phyloP scores from a whole-genome alignment of 1,140 invertebrate species.

The Arctopsyche grandis region DNA sequence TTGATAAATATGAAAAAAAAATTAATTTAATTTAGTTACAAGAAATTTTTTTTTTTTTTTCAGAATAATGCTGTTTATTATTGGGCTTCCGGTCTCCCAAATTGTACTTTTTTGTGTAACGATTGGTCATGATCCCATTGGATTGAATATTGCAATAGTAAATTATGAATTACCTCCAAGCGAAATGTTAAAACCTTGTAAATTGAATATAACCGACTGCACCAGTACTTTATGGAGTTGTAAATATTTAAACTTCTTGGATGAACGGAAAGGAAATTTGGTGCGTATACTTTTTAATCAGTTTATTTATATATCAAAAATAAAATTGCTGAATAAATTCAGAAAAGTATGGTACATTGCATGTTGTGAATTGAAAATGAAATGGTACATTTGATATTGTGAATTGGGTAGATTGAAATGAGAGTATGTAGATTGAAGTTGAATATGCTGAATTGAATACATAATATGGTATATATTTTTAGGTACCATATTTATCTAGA shows the following conservation, averaged over 20 bases:
- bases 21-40: neutral
- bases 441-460: too few relatives aligned
- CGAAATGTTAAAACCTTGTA: slow-evolving; percentile 64
- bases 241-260: slow-evolving; percentile 76
- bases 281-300: slow-evolving; percentile 64
- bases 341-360: too few relatives aligned
- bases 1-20: neutral
- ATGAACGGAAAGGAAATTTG: slow-evolving; percentile 70
- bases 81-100: slow-evolving; percentile 90
- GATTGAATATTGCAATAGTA: slow-evolving; percentile 84
- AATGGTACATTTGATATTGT: too few relatives aligned
- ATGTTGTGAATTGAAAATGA: too few relatives aligned
- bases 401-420: too few relatives aligned
- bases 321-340: too few relatives aligned
- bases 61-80: slow-evolving; percentile 89
- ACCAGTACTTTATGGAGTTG: slow-evolving; percentile 78
- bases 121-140: slow-evolving; percentile 89
- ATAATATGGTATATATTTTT: neutral
- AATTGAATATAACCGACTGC: slow-evolving; percentile 68
- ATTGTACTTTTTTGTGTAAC: slow-evolving; percentile 94
- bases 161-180: slow-evolving; percentile 80
- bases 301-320: too few relatives aligned
- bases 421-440: too few relatives aligned
- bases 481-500: slow-evolving; percentile 66
- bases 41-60: slow-evolving; percentile 53